These are phyloP conservation scores for Callocephalon fimbriatum DNA, from an alignment of 2,113 vertebrate species.

Conservation along the genomic window DNA sequence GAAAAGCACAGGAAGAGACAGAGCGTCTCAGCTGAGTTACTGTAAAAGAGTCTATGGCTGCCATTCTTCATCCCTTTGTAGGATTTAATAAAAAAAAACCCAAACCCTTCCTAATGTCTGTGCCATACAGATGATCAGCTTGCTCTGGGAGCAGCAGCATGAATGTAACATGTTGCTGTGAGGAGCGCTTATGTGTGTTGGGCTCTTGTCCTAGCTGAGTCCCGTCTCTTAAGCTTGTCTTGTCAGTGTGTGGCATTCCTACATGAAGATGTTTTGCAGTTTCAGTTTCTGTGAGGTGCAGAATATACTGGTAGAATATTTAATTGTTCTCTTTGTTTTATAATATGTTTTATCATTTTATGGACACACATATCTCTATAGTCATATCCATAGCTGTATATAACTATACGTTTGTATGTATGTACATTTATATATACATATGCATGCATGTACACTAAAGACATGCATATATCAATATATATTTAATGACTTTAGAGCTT, in stretches of 20 bases:
- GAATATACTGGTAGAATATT: background rate
- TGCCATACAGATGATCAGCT: background rate
- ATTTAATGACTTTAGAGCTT: background rate
- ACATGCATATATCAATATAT: background rate
- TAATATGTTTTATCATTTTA: background rate
- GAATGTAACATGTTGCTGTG: background rate
- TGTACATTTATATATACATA: background rate
- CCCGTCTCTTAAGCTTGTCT: background rate
- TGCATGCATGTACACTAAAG: background rate
- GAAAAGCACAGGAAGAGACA: background rate
- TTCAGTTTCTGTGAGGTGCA: background rate
- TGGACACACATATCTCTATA: background rate
- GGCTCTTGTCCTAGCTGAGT: background rate
- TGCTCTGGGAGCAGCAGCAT: background rate
- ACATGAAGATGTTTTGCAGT: background rate
- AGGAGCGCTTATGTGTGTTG: accelerated
- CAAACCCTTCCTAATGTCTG: background rate
- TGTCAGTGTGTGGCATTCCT: background rate
- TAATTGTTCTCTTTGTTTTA: background rate
- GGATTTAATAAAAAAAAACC: background rate
- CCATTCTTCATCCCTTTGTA: background rate
- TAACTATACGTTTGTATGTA: background rate
- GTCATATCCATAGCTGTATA: background rate
- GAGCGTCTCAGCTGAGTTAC: background rate
- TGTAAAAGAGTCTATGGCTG: background rate